Conservation (phyloP, 2,113 vertebrate genomes). For the Aptenodytes patagonicus region DNA sequence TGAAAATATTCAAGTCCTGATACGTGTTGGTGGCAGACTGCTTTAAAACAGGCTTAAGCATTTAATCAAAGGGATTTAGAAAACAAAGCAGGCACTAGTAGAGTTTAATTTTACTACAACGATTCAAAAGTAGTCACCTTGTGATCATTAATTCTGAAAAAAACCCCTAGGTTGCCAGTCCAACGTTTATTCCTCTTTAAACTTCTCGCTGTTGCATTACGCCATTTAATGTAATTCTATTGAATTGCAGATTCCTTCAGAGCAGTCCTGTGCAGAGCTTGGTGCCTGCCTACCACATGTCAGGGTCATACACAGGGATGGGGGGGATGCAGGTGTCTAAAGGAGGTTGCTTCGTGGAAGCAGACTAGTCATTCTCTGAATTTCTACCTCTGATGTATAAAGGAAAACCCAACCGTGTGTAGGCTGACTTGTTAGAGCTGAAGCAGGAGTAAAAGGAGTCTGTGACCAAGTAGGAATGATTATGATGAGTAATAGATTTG, state of each 20-base stretch:
- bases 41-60: background rate
- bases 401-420: background rate
- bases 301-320: background rate
- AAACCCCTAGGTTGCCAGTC: background rate
- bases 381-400: background rate
- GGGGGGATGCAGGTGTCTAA: background rate
- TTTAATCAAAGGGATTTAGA: background rate
- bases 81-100: background rate
- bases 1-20: background rate
- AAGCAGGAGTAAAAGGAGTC: background rate
- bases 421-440: background rate
- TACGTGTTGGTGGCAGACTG: fast-evolving
- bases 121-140: background rate
- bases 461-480: background rate
- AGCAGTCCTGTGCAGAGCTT: background rate
- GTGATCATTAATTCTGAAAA: background rate
- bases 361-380: background rate
- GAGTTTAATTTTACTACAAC: background rate
- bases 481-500: background rate
- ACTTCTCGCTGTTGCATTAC: background rate
- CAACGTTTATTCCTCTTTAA: background rate
- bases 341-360: background rate
- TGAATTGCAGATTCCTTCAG: background rate
- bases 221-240: background rate
- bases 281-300: background rate